Percentiles rank a stretch among this genome's conserved stretches.
Evolutionary conservation across 2,888 invertebrate genomes (phyloP).

Genomic region (Chironomus riparius): DNA sequence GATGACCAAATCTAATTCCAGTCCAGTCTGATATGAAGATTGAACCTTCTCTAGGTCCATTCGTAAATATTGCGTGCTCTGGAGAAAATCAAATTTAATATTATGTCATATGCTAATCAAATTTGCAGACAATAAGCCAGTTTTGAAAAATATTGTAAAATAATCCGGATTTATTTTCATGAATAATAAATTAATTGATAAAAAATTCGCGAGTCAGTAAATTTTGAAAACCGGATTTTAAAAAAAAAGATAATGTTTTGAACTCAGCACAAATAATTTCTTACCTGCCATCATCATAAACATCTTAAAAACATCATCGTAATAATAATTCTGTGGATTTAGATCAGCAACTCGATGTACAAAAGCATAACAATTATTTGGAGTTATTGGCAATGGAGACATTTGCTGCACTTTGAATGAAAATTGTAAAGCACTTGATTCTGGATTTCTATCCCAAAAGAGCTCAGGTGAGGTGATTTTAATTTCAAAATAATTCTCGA

Average conservation of each 20-base stretch:
- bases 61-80: background rate
- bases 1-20: background rate
- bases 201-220: background rate
- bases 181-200: background rate
- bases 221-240: background rate
- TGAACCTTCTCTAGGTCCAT: background rate
- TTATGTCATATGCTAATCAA: background rate
- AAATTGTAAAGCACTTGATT: constrained; percentile 7
- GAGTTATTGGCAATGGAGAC: background rate
- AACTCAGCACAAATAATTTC: background rate
- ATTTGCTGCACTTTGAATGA: background rate
- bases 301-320: background rate
- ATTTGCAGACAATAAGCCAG: background rate
- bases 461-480: constrained; percentile 53
- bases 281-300: background rate
- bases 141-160: background rate
- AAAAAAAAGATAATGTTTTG: background rate
- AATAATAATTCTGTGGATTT: background rate
- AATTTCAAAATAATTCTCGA: constrained; percentile 52
- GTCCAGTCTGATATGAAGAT: background rate
- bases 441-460: constrained; percentile 49
- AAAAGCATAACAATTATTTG: background rate
- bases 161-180: background rate
- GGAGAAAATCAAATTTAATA: background rate
- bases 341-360: background rate